These are phyloP conservation scores for Oriolus oriolus DNA, from an alignment of 2,113 vertebrate genomes.

Conservation along the genomic window DNA sequence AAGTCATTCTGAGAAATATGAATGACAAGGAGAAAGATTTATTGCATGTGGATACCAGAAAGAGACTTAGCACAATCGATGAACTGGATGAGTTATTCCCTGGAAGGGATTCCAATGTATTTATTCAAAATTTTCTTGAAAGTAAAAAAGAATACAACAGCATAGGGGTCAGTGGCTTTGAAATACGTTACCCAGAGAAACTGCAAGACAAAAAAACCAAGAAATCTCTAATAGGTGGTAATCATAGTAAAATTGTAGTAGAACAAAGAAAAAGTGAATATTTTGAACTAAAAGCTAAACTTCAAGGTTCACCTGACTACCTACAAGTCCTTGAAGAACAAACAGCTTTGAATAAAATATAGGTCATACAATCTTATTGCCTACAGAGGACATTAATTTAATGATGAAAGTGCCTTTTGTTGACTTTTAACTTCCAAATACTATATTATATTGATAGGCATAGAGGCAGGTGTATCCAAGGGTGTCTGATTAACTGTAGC, in stretches of 20 bases:
- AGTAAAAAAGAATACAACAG: conserved; percentile 96
- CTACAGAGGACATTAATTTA: conserved; percentile 79
- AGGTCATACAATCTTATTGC: conserved; percentile 71
- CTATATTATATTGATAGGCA: conserved; percentile 87
- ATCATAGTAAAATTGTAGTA: conserved; percentile 97
- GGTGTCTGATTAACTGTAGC: conserved; percentile 74
- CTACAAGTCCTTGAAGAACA: conserved; percentile 98
- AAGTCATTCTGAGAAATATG: conserved; percentile 85
- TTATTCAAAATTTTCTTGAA: conserved; percentile 95
- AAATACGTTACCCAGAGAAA: conserved; percentile 97
- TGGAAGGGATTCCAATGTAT: conserved; percentile 91
- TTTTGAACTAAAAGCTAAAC: conserved; percentile 97
- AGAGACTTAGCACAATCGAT: conserved; percentile 97
- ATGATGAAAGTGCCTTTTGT: conserved; percentile 96
- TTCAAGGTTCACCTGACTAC: conserved; percentile 97
- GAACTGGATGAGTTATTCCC: conserved; percentile 96
- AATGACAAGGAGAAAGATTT: conserved; percentile 91
- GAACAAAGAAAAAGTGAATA: conserved; percentile 97
- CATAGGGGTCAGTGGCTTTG: conserved; percentile 96
- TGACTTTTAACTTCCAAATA: conserved; percentile 88
- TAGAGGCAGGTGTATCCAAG: conserved; percentile 81
- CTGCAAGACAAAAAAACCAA: conserved; percentile 94
- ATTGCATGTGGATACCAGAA: conserved; percentile 83
- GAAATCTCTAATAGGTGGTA: conserved; percentile 95
- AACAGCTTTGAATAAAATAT: conserved; percentile 94